A percentile compares a stretch with the other conserved stretches of the same genome.
phyloP scores from a whole-genome alignment of 2,113 vertebrate genomes.

The Plecturocebus donacophilus region DNA sequence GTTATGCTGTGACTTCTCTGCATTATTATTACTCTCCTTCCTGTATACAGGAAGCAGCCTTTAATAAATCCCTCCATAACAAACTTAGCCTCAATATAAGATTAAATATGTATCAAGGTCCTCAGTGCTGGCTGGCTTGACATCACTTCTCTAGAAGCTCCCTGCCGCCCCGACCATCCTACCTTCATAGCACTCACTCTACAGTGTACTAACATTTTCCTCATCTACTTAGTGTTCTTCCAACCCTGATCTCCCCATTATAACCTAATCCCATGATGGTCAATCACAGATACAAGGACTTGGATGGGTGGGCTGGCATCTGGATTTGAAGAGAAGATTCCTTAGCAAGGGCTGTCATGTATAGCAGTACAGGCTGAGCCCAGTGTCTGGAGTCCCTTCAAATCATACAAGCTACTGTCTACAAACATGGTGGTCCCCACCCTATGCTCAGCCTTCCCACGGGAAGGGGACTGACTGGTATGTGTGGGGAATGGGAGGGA shows the following conservation, averaged over 20 bases:
- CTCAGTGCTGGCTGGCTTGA: not conserved
- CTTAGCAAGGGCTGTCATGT: rapidly evolving
- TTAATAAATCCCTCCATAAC: not conserved
- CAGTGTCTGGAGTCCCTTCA: not conserved
- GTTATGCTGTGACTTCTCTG: not conserved
- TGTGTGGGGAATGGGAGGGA: not conserved
- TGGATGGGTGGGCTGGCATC: not conserved
- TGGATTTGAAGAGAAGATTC: not conserved
- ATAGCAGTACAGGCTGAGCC: not conserved
- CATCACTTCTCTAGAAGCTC: not conserved
- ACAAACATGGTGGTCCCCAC: not conserved
- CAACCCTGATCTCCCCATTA: not conserved
- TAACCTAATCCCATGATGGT: not conserved
- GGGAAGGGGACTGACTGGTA: not conserved
- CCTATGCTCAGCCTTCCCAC: not conserved
- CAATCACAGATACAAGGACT: not conserved
- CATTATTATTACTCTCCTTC: not conserved
- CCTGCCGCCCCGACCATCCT: too few species aligned
- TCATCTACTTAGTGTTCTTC: not conserved
- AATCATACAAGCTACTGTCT: not conserved
- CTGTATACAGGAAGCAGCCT: not conserved
- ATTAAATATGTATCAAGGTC: not conserved
- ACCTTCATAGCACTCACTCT: not conserved
- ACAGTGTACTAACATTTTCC: not conserved
- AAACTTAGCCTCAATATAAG: not conserved